phyloP scores from a whole-genome alignment of 1,140 invertebrate genomes.

The Zaprionus kolodkinae region DNA sequence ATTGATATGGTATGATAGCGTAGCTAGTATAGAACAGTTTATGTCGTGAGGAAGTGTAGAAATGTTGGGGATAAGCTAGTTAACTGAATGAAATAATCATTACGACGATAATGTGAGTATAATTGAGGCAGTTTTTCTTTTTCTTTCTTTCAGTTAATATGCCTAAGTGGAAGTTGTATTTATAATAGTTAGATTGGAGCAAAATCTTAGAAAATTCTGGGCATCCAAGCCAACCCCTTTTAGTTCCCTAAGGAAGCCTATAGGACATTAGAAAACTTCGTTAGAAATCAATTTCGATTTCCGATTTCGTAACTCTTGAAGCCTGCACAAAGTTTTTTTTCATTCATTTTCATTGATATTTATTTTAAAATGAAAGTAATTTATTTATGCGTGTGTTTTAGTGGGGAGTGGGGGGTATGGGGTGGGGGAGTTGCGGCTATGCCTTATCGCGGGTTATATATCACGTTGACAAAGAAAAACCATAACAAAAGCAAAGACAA shows the following conservation, averaged over 20 bases:
- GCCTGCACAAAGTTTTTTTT: neutral
- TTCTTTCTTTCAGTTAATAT: too few relatives aligned
- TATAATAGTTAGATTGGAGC: too few relatives aligned
- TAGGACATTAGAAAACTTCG: too few relatives aligned
- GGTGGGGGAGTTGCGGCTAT: slow-evolving; percentile 33
- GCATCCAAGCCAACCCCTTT: too few relatives aligned
- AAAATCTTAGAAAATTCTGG: too few relatives aligned
- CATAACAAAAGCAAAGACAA: slow-evolving; percentile 52
- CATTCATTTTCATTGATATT: neutral
- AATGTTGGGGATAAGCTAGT: neutral
- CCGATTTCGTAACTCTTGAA: too few relatives aligned
- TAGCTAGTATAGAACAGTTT: too few relatives aligned
- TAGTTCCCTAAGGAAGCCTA: too few relatives aligned
- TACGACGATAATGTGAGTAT: neutral
- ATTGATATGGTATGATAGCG: neutral
- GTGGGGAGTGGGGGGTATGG: too few relatives aligned
- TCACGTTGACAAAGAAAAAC: slow-evolving; percentile 60
- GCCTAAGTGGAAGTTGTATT: too few relatives aligned
- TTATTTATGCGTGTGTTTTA: slow-evolving; percentile 30
- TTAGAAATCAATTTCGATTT: too few relatives aligned
- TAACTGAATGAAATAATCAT: neutral
- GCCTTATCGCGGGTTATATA: slow-evolving; percentile 58
- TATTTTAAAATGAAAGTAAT: slow-evolving; percentile 7
- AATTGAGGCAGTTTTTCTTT: neutral
- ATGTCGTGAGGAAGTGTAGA: neutral